Evolutionary conservation across 2,888 invertebrate species (phyloP).

Genomic region (Argyra leucocephala): DNA sequence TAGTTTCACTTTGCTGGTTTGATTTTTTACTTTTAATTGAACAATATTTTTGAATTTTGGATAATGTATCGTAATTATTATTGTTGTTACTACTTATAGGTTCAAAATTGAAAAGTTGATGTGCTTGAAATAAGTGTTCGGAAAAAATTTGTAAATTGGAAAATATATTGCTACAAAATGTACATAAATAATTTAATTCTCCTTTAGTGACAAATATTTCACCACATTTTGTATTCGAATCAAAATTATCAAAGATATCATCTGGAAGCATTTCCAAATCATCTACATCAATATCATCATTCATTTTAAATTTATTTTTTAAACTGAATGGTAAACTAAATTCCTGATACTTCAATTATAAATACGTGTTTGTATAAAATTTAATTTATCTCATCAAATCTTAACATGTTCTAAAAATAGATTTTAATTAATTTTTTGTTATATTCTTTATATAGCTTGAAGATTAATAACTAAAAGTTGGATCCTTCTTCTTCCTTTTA

Average conservation of each 20-base stretch:
- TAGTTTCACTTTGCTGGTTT: not conserved
- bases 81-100: not conserved
- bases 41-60: not conserved
- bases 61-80: not conserved
- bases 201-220: constrained; percentile 10
- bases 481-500: no score
- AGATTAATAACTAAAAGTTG: no score
- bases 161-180: constrained; percentile 8
- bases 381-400: no score
- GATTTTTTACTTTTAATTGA: not conserved
- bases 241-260: constrained; percentile 11
- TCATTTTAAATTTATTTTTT: constrained; percentile 4
- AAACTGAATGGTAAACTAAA: no score
- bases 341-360: no score
- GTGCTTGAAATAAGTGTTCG: constrained; percentile 9
- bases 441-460: no score
- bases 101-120: constrained; percentile 13
- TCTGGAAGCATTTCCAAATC: constrained; percentile 6
- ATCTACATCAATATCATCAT: not conserved
- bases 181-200: constrained; percentile 9
- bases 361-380: no score
- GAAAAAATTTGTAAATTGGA: constrained; percentile 7
- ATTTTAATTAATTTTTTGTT: no score
- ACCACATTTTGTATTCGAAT: constrained; percentile 9
- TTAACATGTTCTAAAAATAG: no score